Base-by-base conservation (phyloP, 2,888 invertebrate species). In the Andrena fulva region DNA sequence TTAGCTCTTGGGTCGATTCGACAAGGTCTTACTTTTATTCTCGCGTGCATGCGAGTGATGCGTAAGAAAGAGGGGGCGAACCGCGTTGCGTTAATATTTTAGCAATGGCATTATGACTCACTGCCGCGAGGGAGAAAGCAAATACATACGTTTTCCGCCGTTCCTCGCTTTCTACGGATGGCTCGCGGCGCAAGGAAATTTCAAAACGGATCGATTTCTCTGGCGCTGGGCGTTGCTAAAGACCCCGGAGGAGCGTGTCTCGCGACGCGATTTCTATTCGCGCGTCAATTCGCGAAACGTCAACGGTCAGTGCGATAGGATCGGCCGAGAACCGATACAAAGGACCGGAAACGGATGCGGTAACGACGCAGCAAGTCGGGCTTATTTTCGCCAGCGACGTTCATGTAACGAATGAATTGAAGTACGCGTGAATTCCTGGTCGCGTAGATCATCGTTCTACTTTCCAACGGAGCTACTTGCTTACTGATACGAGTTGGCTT, bases 321-420 rank as follows among this genome's bases (percentile, higher is more conserved):
- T 71, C 70, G 52, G 48, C 33, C 20, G 27, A 68, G 72, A 72
- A 59, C 52, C 10, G 63, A 64, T 78, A 80, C 68, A 80, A 67
- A 79, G 79, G 63, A 8, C 67, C 67, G 80, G 80, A 80, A 79
- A 42, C 72, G 80, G 80, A 79, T 79, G 68, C 54, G 68, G 72
- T 63, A 80, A 67, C 60, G 16, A 59, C 72, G 24, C 63, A 54
- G 62, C 78, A 27, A 62, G 63, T 56, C 33, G 35, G 50, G 71
- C 72, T 54, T 52, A 80, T 72, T 79, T 63, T 79, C 24, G 56
- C 56, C 29, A 5, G 20, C 56, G 35, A 29, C 7, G 31, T 64
- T 29, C n/a, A 4, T 42, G 1, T 16, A 42, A 42, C 42, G 42
- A 77, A 48, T 63, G 62, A 64, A 71, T 71, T 48, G 71, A 62